Conservation (phyloP, 2,888 invertebrate species). For the Chorisops tibialis region DNA sequence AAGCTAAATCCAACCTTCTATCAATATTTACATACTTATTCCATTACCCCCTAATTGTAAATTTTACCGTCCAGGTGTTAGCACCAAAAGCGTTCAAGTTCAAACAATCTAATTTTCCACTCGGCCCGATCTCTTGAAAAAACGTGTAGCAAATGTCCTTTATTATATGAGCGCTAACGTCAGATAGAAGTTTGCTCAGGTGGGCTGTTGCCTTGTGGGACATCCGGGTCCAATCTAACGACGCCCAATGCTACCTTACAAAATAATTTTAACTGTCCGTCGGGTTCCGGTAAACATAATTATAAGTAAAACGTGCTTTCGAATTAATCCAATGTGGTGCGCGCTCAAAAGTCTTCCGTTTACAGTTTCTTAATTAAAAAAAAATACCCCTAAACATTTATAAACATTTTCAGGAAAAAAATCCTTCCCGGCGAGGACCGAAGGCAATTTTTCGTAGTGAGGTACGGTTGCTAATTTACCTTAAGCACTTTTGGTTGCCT, state of each 20-base stretch:
- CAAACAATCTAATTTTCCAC: no score
- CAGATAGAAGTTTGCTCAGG: background rate
- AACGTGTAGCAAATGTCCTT: no score
- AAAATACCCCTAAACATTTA: background rate
- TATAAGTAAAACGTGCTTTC: constrained; percentile 19
- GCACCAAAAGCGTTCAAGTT: no score
- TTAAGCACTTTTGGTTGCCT: background rate
- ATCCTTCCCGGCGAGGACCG: no score
- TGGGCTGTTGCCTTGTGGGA: background rate
- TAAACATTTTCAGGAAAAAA: background rate
- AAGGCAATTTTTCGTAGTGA: no score
- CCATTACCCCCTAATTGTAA: no score
- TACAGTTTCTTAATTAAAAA: constrained; percentile 11
- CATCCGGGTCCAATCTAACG: background rate
- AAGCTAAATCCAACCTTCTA: no score
- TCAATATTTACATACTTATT: no score
- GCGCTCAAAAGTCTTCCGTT: background rate
- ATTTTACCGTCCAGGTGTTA: no score
- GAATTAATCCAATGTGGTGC: constrained; percentile 9
- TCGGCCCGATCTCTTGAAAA: no score
- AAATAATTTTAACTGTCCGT: constrained; percentile 14
- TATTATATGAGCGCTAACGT: no score
- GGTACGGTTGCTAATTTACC: constrained; percentile 5
- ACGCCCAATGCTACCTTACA: background rate
- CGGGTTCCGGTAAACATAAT: constrained; percentile 12